Evolutionary conservation across 1,140 invertebrate genomes (phyloP).

Genomic region (Drosophila varians): DNA sequence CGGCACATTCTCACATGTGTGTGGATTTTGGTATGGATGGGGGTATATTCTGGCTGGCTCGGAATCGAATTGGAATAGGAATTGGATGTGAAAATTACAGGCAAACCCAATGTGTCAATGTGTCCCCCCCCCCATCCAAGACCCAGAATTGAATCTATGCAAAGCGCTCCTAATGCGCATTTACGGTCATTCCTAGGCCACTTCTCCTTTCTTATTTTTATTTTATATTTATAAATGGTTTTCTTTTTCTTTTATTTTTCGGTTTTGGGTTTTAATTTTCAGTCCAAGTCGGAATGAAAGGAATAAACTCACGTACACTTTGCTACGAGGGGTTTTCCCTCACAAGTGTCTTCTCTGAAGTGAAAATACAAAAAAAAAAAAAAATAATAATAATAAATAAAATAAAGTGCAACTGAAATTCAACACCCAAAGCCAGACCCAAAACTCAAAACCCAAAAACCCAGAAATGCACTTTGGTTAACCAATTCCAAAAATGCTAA

Average conservation of each 20-base stretch:
- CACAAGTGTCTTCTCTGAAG: conserved; percentile 42
- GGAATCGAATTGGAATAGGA: conserved; percentile 1
- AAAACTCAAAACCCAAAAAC: conserved; percentile 5
- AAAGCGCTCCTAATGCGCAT: conserved; percentile 58
- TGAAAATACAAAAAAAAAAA: conserved; percentile 2
- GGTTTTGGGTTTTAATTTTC: conserved; percentile 2
- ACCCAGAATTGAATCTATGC: conserved; percentile 29
- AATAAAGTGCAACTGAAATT: conserved; percentile 48
- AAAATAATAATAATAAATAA: too few species aligned
- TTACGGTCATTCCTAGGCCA: conserved; percentile 54
- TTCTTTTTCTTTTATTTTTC: too few species aligned
- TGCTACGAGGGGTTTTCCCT: background rate
- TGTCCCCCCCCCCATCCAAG: too few species aligned
- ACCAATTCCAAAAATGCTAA: conserved; percentile 44
- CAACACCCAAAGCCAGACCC: conserved; percentile 14
- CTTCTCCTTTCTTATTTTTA: conserved; percentile 10
- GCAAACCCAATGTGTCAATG: too few species aligned
- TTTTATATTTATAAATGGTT: conserved; percentile 2
- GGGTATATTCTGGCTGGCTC: conserved; percentile 14
- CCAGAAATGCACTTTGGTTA: conserved; percentile 26
- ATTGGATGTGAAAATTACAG: background rate
- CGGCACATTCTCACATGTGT: conserved; percentile 72
- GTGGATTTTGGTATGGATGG: conserved; percentile 7
- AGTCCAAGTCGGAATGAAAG: conserved; percentile 1
- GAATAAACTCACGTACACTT: conserved; percentile 70